A percentile compares a stretch with the other conserved stretches of the same genome.
Evolutionary conservation across 2,888 invertebrate genomes (phyloP).

Genomic region (Andrena haemorrhoa): DNA sequence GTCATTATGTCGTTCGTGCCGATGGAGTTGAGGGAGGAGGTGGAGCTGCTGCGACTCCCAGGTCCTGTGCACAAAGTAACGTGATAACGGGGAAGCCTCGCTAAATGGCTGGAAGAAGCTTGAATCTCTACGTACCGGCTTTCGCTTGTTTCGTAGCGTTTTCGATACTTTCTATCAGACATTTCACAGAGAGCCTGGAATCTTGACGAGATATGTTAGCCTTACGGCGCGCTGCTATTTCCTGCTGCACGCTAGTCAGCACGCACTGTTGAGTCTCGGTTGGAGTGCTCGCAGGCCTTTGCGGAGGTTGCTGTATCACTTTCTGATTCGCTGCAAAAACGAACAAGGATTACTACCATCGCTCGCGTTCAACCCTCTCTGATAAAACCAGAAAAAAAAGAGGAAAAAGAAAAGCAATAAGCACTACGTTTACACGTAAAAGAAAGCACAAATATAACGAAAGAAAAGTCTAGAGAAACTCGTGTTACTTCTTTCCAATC

Average conservation of each 20-base stretch:
- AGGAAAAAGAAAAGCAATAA: constrained; percentile 57
- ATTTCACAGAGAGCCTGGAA: constrained; percentile 94
- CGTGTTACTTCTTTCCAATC: constrained; percentile 1
- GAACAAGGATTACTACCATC: neutral
- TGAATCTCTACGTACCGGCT: constrained; percentile 81
- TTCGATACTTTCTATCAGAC: constrained; percentile 96
- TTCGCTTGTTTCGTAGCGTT: constrained; percentile 92
- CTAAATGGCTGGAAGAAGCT: neutral
- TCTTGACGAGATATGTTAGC: constrained; percentile 88
- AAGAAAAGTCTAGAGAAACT: constrained; percentile 27
- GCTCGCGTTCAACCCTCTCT: neutral
- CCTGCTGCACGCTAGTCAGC: constrained; percentile 86
- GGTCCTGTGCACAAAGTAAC: constrained; percentile 78
- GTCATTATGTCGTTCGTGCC: constrained; percentile 82
- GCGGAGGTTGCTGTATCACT: constrained; percentile 78
- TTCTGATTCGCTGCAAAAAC: constrained; percentile 80
- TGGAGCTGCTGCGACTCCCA: constrained; percentile 89
- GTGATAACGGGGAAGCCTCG: neutral
- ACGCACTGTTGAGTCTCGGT: constrained; percentile 86
- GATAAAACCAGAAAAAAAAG: neutral
- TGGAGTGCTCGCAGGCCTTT: constrained; percentile 82
- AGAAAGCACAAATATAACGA: constrained; percentile 52
- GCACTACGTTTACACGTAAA: constrained; percentile 59
- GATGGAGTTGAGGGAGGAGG: constrained; percentile 85
- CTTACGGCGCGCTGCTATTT: constrained; percentile 87